Evolutionary conservation across 2,113 vertebrate species (phyloP).

Genomic region (Pheucticus melanocephalus): DNA sequence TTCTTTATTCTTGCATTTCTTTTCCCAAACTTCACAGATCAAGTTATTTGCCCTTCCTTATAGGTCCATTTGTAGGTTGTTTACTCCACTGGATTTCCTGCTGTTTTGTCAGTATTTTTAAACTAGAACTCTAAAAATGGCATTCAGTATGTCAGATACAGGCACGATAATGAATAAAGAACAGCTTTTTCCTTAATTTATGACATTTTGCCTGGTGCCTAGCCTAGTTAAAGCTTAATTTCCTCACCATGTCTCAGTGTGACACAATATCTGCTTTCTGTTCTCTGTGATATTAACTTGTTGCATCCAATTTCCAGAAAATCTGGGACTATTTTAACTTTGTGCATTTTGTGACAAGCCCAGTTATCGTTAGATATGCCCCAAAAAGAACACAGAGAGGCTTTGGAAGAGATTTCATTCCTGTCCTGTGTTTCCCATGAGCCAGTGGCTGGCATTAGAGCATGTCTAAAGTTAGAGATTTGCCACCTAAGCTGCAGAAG

Average conservation of each 20-base stretch:
- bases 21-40: not conserved
- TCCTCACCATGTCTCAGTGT: not conserved
- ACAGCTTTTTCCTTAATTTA: not conserved
- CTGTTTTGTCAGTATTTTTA: not conserved
- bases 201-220: not conserved
- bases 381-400: not conserved
- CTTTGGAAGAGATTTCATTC: not conserved
- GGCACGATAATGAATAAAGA: not conserved
- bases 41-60: not conserved
- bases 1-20: not conserved
- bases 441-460: not conserved
- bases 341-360: not conserved
- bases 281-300: not conserved
- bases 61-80: not conserved
- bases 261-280: not conserved
- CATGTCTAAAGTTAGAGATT: not conserved
- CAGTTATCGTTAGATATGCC: not conserved
- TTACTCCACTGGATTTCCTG: not conserved
- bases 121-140: not conserved
- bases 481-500: not conserved
- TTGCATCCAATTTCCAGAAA: not conserved
- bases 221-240: not conserved
- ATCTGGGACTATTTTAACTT: not conserved
- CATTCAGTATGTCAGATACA: not conserved
- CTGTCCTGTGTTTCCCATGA: not conserved